Percentiles rank a stretch among this genome's conserved stretches.
Evolutionary conservation across 1,140 invertebrate species (phyloP).

Genomic region (Maconellicoccus hirsutus): DNA sequence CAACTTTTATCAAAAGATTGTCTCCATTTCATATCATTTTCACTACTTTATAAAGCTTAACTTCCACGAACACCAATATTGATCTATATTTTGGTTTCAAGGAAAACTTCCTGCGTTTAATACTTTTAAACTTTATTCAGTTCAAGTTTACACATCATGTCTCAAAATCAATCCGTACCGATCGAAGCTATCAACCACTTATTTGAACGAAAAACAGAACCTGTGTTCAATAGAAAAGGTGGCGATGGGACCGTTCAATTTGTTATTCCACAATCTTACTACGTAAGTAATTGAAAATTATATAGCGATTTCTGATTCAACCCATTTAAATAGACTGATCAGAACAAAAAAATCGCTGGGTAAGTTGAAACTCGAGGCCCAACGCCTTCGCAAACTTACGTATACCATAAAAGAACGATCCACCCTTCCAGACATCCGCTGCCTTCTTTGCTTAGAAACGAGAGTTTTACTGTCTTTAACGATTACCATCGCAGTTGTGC

Average conservation of each 20-base stretch:
- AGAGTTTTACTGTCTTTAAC: constrained; percentile 62
- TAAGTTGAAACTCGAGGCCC: background rate
- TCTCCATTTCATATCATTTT: no score
- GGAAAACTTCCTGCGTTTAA: no score
- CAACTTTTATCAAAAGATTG: no score
- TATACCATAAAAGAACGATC: constrained; percentile 36
- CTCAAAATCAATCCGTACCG: background rate
- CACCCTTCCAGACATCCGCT: constrained; percentile 49
- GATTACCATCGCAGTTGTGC: constrained; percentile 56
- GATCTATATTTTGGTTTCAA: no score
- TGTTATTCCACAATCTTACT: background rate
- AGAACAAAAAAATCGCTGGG: background rate
- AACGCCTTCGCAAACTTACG: background rate
- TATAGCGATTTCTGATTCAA: background rate
- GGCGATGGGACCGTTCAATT: background rate
- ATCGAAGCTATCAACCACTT: background rate
- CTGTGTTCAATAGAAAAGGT: constrained; percentile 7
- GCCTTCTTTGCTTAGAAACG: constrained; percentile 50
- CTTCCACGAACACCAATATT: no score
- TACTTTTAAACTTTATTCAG: no score
- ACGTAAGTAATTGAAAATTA: background rate
- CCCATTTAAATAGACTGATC: background rate
- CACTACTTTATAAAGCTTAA: no score
- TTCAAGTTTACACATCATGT: no score
- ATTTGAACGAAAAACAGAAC: background rate